These are phyloP conservation scores for Eulemur albifrons DNA, from an alignment of 2,797 vertebrate species.

Conservation along the genomic window DNA sequence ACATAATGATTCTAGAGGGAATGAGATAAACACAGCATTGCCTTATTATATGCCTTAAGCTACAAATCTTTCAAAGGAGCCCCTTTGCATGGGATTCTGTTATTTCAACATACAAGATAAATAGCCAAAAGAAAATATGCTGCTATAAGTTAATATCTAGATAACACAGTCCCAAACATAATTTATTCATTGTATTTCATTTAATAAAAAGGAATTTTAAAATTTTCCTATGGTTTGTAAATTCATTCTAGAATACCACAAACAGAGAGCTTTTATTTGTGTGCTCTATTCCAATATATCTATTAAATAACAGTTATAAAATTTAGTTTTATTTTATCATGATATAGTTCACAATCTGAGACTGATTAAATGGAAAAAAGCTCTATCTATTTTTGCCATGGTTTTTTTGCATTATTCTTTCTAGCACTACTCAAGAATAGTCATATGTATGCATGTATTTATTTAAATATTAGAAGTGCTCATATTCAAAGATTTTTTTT, in stretches of 20 bases:
- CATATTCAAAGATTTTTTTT: neutral
- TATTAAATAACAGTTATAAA: constrained; percentile 30
- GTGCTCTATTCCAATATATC: neutral
- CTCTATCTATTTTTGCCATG: neutral
- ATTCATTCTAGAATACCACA: neutral
- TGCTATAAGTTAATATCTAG: constrained; percentile 11
- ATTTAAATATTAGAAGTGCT: neutral
- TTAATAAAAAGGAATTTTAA: neutral
- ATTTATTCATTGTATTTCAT: constrained; percentile 43
- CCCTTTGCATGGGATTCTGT: neutral
- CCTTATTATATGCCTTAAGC: neutral
- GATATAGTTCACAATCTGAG: neutral
- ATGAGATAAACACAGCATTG: neutral
- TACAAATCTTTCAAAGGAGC: neutral
- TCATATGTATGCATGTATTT: neutral
- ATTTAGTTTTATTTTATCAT: neutral
- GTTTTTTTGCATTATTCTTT: neutral
- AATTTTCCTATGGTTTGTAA: neutral
- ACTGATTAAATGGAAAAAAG: neutral
- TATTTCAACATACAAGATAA: constrained; percentile 38
- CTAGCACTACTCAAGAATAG: fast-evolving
- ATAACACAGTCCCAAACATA: neutral
- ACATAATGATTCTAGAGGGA: neutral
- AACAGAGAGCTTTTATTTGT: neutral
- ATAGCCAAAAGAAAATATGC: neutral